phyloP scores from a whole-genome alignment of 1,140 invertebrate genomes.

The Acromyrmex charruanus region DNA sequence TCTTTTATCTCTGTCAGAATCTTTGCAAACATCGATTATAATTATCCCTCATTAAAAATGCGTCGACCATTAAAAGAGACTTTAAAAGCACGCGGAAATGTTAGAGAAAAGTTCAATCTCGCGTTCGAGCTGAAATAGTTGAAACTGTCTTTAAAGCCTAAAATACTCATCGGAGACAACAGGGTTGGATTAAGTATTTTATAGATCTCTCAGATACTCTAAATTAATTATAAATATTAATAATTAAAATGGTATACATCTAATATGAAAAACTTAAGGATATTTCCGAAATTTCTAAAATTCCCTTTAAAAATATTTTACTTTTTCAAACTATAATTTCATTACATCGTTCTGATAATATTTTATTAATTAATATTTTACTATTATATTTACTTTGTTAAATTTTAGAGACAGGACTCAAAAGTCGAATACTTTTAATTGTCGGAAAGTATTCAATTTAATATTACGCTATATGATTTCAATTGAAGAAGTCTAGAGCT shows the following conservation, averaged over 20 bases:
- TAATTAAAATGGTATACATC: not conserved
- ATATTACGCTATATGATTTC: not conserved
- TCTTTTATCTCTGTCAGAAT: conserved; percentile 23
- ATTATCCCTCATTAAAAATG: conserved; percentile 35
- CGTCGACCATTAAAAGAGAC: not conserved
- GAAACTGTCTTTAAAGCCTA: not conserved
- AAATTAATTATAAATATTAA: not conserved
- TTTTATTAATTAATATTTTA: not conserved
- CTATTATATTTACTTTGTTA: not conserved
- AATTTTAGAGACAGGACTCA: not conserved
- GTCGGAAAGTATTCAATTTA: not conserved
- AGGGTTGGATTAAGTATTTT: not conserved
- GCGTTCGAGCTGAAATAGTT: not conserved
- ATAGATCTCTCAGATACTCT: not conserved
- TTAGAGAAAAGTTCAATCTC: not conserved
- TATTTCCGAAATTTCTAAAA: not conserved
- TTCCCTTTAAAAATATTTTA: not conserved
- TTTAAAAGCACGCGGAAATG: conserved; percentile 30
- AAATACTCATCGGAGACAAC: not conserved
- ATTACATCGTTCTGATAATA: not conserved
- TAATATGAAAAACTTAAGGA: not conserved
- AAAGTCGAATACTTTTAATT: not conserved
- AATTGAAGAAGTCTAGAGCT: not conserved
- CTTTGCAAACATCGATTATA: conserved; percentile 28
- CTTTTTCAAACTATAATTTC: not conserved